Conservation (phyloP, 2,888 invertebrate species). For the Parasteatoda lunata region DNA sequence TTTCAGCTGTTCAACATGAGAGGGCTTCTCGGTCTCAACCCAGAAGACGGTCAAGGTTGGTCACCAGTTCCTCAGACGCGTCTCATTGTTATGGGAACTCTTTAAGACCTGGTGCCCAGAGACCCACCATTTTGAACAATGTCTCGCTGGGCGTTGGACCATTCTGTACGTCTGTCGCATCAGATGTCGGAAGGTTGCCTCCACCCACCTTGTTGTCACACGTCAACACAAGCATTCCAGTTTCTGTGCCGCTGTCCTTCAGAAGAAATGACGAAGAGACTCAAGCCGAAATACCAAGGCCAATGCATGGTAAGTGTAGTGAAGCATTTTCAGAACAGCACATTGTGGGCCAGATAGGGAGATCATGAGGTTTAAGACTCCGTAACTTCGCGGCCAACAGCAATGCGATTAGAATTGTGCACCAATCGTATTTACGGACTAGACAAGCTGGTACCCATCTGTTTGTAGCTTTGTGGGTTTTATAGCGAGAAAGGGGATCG, state of each 20-base stretch:
- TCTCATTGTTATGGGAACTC: slow-evolving; percentile 19
- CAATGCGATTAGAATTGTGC: too few relatives aligned
- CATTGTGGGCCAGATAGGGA: too few relatives aligned
- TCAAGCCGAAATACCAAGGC: background rate
- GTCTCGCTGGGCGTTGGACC: slow-evolving; percentile 16
- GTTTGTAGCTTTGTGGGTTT: too few relatives aligned
- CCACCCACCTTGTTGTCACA: background rate
- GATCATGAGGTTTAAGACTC: too few relatives aligned
- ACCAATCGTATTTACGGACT: too few relatives aligned
- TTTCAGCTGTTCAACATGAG: slow-evolving; percentile 91
- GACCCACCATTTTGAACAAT: slow-evolving; percentile 5
- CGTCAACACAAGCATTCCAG: slow-evolving; percentile 8
- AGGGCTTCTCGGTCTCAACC: slow-evolving; percentile 82
- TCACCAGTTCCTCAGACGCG: slow-evolving; percentile 39
- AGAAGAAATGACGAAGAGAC: slow-evolving; percentile 30
- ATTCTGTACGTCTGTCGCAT: slow-evolving; percentile 70
- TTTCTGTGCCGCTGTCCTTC: background rate
- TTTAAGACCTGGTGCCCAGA: slow-evolving; percentile 9
- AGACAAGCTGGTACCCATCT: too few relatives aligned
- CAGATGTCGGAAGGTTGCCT: slow-evolving; percentile 65
- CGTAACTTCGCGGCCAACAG: too few relatives aligned
- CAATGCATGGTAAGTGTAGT: slow-evolving; percentile 12
- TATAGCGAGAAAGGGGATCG: too few relatives aligned
- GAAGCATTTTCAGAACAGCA: too few relatives aligned
- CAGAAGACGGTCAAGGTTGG: slow-evolving; percentile 69